Evolutionary conservation across 2,113 vertebrate genomes (phyloP), one percentile per base, ranked within the genome.

Genomic region (Acanthochromis polyacanthus): DNA sequence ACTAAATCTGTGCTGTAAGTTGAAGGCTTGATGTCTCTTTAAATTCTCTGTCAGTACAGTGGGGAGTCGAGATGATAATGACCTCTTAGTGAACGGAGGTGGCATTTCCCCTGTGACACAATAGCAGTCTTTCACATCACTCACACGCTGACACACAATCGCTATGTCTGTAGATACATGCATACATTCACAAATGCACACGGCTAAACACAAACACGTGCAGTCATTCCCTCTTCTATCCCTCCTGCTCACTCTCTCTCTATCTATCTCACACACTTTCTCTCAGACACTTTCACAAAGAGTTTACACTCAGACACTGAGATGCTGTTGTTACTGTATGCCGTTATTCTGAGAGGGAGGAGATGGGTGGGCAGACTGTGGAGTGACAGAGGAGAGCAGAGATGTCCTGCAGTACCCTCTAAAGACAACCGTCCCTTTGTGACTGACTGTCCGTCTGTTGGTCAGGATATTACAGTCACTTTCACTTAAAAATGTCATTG

Each of bases 381-480:
- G 58, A 65, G 67, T 57, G 68, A 65, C 45, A 61, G 60, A 81
- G 80, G 76, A 66, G 71, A 64, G 60, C 77, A 71, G 75, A 88
- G 78, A 87, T 81, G 84, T 56, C 86, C 86, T 89, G 66, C 69
- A 80, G 46, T 88, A 65, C 60, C 71, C 88, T 75, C 36, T 71
- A 63, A 70, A 84, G 53, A 93, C 90, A 92, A 89, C 72, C 67
- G 75, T 83, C 78, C 58, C 73, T 92, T 90, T 94, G 91, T 93
- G 56, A 80, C 11, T 60, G 11, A 71, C 48, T 66, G 59, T 88
- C 67, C 32, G 4, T 67, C 74, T 52, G 60, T 82, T 64, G 20
- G 38, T 75, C 50, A 70, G 75, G n/a, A 25, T 76, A n/a, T n/a
- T 65, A 74, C 40, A 12, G 45, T 68, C 65, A 83, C 56, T 84